A percentile compares a stretch with the other conserved stretches of the same genome.
Conservation (phyloP, 1,140 invertebrate species). For the Nephila pilipes region DNA sequence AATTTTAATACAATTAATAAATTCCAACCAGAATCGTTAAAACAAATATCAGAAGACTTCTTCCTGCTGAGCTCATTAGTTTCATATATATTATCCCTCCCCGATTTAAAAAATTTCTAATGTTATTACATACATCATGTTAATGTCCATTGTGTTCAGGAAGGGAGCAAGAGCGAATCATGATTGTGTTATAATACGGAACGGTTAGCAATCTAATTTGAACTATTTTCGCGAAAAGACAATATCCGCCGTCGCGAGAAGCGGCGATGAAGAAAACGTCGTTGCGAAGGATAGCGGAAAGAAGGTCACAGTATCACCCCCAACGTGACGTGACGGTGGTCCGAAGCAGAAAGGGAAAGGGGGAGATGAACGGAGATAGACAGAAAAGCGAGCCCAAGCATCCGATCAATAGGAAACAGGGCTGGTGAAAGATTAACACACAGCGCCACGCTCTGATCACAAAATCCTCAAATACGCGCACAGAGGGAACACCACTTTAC, state of each 20-base stretch:
- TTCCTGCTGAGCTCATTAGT: background rate
- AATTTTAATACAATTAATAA: too few relatives aligned
- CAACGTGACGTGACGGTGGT: constrained; percentile 40
- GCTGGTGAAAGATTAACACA: constrained; percentile 62
- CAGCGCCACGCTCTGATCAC: constrained; percentile 44
- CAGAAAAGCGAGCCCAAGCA: constrained; percentile 65
- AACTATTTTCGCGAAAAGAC: background rate
- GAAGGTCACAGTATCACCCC: constrained; percentile 33
- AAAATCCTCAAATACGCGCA: constrained; percentile 25
- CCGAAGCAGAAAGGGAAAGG: background rate
- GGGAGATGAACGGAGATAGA: constrained; percentile 21
- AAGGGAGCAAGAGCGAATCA: too few relatives aligned
- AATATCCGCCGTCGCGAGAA: background rate
- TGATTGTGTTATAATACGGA: too few relatives aligned
- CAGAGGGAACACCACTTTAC: background rate
- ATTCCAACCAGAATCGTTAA: too few relatives aligned
- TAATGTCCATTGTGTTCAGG: too few relatives aligned
- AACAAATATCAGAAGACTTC: too few relatives aligned
- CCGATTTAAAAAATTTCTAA: too few relatives aligned
- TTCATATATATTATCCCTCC: background rate
- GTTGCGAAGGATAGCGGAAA: constrained; percentile 7
- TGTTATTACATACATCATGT: too few relatives aligned
- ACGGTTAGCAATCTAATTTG: too few relatives aligned
- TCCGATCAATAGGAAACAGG: constrained; percentile 64
- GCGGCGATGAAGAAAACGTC: background rate